These are phyloP conservation scores for Tragelaphus buxtoni DNA, from an alignment of 2,113 vertebrate genomes.

Conservation along the genomic window DNA sequence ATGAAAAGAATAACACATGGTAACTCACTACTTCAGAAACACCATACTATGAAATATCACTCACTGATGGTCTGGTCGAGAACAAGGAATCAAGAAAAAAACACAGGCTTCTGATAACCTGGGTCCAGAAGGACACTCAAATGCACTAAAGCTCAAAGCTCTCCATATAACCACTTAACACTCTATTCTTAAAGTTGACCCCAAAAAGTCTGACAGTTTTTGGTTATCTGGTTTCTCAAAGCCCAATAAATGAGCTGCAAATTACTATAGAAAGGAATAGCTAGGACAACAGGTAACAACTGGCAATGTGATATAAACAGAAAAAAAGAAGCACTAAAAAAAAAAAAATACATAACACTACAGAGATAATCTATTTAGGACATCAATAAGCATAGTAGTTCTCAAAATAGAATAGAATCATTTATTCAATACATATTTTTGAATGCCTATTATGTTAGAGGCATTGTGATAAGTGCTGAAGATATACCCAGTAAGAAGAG, in stretches of 20 bases:
- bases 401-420: neutral
- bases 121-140: neutral
- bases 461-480: neutral
- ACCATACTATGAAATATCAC: neutral
- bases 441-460: neutral
- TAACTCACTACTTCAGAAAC: neutral
- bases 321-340: neutral
- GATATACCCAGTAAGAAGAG: neutral
- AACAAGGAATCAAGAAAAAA: neutral
- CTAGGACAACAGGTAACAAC: neutral
- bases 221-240: neutral
- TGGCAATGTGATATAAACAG: neutral
- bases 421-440: neutral
- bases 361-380: neutral
- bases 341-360: neutral
- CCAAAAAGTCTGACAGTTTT: neutral
- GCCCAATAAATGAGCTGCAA: neutral
- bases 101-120: neutral
- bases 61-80: neutral
- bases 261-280: neutral
- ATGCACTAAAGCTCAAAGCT: neutral
- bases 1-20: neutral
- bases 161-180: neutral
- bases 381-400: neutral
- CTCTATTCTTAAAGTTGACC: neutral